Evolutionary conservation across 2,797 vertebrate species (phyloP), one percentile per base, ranked within the genome.

Genomic region (Girardinus metallicus): DNA sequence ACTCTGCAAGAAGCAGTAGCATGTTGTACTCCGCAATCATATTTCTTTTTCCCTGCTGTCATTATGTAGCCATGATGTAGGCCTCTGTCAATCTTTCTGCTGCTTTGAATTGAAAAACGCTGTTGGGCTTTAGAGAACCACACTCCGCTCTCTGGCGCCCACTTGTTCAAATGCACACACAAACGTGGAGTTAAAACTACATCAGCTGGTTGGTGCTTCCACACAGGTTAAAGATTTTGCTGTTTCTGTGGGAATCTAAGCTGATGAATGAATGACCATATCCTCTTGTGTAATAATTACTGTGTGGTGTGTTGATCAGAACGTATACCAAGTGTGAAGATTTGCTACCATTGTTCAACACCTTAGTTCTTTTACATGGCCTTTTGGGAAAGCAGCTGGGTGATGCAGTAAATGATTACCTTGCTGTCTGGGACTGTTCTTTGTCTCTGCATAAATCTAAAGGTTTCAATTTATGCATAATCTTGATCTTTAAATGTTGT

Each of bases 61-160:
- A 77, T 77, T 77, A 62, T 77, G 47, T 60, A 80, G 75, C 43
- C 75, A 75, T 85, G 85, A 80, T 75, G 57, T 83, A 78, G 80
- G 43, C 82, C 66, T 76, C 81, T 75, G 83, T 90, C 95, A 91
- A 94, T 95, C 93, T 93, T 85, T 89, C 81, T 83, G 81, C 88
- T 88, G 78, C 90, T 88, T 88, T 85, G 94, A 93, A 94, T 94
- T 94, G 89, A 89, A 93, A 94, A 94, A 92, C 93, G 92, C 91
- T 91, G 85, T 91, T 91, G 88, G 88, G 93, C 80, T 92, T 95
- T 88, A 89, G 87, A 88, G 87, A 77, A 85, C 86, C 89, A 78
- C 83, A 86, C 78, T 87, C 78, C 44, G 4, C 31, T 43, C 76
- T 64, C 79, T 85, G 57, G 57, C 74, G 62, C 78, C 44, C 41